Percentiles rank a stretch among this genome's conserved stretches.
phyloP scores from a whole-genome alignment of 2,888 invertebrate genomes.

The Pediacus dermestoides region DNA sequence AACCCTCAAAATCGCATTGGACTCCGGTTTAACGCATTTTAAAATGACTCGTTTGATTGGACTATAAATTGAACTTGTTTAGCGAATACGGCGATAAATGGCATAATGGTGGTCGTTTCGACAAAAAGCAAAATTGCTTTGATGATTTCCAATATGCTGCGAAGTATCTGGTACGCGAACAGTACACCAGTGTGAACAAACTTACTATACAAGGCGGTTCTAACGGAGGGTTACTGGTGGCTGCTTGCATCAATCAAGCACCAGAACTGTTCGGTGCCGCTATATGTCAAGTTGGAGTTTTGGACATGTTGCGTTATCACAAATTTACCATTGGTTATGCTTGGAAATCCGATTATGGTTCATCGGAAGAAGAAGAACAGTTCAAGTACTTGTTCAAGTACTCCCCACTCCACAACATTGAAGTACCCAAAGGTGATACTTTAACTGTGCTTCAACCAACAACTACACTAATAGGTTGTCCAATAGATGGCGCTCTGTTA shows the following conservation, averaged over 20 bases:
- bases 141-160: slow-evolving; percentile 95
- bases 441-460: too few species aligned
- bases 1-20: too few species aligned
- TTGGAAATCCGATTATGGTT: slow-evolving; percentile 95
- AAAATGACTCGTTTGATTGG: too few species aligned
- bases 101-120: slow-evolving; percentile 89
- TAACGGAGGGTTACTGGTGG: slow-evolving; percentile 95
- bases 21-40: too few species aligned
- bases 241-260: slow-evolving; percentile 90
- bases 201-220: slow-evolving; percentile 91
- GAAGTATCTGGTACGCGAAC: slow-evolving; percentile 75
- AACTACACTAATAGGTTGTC: too few species aligned
- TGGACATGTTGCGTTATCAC: slow-evolving; percentile 97
- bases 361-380: slow-evolving; percentile 80
- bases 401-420: slow-evolving; percentile 92
- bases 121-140: slow-evolving; percentile 95
- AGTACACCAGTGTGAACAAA: slow-evolving; percentile 73
- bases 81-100: slow-evolving; percentile 97
- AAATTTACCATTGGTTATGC: slow-evolving; percentile 97
- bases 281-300: slow-evolving; percentile 91
- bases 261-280: slow-evolving; percentile 93
- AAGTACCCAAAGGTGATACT: slow-evolving; percentile 59
- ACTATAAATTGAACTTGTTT: too few species aligned
- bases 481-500: too few species aligned
- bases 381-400: slow-evolving; percentile 82